Conservation (phyloP, 2,797 vertebrate genomes). For the Echeneis naucrates region DNA sequence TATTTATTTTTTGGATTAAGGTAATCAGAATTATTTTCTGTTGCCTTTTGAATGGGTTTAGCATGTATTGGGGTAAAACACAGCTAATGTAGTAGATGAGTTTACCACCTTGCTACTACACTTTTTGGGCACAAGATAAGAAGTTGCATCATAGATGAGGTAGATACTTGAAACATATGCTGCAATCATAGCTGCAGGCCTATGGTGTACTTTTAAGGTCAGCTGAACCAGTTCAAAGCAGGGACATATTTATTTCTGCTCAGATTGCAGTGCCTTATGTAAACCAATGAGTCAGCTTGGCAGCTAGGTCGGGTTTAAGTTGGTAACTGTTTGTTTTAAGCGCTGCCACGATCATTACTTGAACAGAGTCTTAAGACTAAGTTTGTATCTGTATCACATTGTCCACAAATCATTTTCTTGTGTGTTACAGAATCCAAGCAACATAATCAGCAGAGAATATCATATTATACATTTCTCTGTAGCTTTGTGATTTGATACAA, state of each 20-base stretch:
- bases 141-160: slow-evolving; percentile 19
- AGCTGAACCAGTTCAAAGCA: neutral
- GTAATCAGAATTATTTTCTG: neutral
- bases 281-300: slow-evolving; percentile 40
- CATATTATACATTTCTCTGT: slow-evolving; percentile 17
- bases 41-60: neutral
- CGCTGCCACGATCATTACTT: slow-evolving; percentile 22
- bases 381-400: slow-evolving; percentile 16
- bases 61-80: neutral
- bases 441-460: neutral
- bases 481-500: slow-evolving; percentile 22
- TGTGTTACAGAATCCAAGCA: slow-evolving; percentile 1
- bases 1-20: neutral
- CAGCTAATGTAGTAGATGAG: neutral
- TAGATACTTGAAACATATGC: slow-evolving; percentile 1
- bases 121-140: slow-evolving; percentile 15
- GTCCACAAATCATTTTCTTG: slow-evolving; percentile 18
- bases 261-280: slow-evolving; percentile 29
- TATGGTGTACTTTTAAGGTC: neutral
- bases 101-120: slow-evolving; percentile 10
- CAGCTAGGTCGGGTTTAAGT: slow-evolving; percentile 41
- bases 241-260: slow-evolving; percentile 24
- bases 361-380: slow-evolving; percentile 19
- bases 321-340: slow-evolving; percentile 41
- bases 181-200: neutral